phyloP scores from a whole-genome alignment of 1,140 invertebrate species.

The Aphis gossypii region DNA sequence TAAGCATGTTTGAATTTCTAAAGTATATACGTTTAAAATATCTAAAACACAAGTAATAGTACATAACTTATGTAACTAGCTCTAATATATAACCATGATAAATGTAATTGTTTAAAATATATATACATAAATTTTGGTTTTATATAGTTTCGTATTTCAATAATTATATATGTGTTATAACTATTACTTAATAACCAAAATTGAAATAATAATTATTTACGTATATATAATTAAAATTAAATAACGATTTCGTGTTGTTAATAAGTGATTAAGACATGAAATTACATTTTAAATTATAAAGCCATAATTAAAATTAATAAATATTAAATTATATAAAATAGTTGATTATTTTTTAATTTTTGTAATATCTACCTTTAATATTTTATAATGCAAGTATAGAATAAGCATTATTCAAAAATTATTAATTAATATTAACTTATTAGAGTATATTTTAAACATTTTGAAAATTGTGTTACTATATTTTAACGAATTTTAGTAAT shows the following conservation, averaged over 20 bases:
- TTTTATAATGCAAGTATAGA: neutral
- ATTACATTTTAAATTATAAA: neutral
- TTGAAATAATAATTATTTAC: too few relatives aligned
- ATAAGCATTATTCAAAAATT: neutral
- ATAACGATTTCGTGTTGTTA: too few relatives aligned
- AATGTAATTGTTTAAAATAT: neutral
- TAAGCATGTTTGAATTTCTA: slow-evolving; percentile 45
- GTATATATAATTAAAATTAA: too few relatives aligned
- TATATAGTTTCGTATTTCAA: neutral
- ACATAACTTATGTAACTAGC: neutral
- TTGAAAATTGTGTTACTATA: neutral
- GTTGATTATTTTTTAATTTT: neutral
- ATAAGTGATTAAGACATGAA: neutral
- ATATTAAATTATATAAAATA: neutral
- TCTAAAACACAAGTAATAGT: slow-evolving; percentile 24
- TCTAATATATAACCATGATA: neutral
- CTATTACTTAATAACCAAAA: too few relatives aligned
- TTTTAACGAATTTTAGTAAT: neutral
- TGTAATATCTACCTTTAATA: neutral
- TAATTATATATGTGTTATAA: neutral
- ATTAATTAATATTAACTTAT: neutral
- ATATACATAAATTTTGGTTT: neutral
- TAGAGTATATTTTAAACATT: neutral
- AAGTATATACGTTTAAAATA: slow-evolving; percentile 24
- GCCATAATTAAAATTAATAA: neutral